phyloP scores from a whole-genome alignment of 1,140 invertebrate genomes.

The Microplitis mediator region DNA sequence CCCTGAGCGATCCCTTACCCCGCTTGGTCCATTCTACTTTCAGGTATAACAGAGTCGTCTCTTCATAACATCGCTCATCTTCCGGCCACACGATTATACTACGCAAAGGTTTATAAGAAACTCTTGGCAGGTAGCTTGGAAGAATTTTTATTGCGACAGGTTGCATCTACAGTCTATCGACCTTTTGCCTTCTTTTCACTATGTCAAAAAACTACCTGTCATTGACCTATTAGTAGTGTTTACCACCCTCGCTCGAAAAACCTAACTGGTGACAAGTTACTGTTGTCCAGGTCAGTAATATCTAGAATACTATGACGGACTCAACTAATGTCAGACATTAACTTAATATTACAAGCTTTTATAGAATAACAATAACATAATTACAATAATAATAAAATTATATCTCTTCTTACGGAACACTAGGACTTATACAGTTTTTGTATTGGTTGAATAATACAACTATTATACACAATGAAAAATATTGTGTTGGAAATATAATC shows the following conservation, averaged over 20 bases:
- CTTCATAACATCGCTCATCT: slow-evolving; percentile 11
- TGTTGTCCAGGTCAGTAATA: slow-evolving; percentile 22
- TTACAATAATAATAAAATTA: too few species aligned
- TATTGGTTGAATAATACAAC: too few species aligned
- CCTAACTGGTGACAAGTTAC: neutral
- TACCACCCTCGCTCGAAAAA: slow-evolving; percentile 2
- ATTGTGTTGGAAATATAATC: too few species aligned
- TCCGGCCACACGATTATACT: slow-evolving; percentile 27
- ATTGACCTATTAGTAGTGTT: slow-evolving; percentile 20
- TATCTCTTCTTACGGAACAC: too few species aligned
- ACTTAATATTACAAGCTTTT: too few species aligned
- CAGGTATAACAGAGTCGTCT: slow-evolving; percentile 7
- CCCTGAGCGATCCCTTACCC: neutral
- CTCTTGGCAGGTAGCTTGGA: slow-evolving; percentile 27
- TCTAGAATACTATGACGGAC: neutral
- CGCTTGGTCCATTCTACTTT: slow-evolving; percentile 6
- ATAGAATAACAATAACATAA: too few species aligned
- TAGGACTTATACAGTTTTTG: too few species aligned
- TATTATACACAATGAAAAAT: too few species aligned
- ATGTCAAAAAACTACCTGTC: slow-evolving; percentile 29
- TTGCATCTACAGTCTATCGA: slow-evolving; percentile 42
- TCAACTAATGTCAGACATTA: neutral
- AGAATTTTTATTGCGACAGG: slow-evolving; percentile 51
- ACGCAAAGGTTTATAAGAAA: slow-evolving; percentile 9
- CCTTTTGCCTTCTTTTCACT: slow-evolving; percentile 22